Evolutionary conservation across 2,888 invertebrate genomes (phyloP).

Genomic region (Trichogramma dendrolimi): DNA sequence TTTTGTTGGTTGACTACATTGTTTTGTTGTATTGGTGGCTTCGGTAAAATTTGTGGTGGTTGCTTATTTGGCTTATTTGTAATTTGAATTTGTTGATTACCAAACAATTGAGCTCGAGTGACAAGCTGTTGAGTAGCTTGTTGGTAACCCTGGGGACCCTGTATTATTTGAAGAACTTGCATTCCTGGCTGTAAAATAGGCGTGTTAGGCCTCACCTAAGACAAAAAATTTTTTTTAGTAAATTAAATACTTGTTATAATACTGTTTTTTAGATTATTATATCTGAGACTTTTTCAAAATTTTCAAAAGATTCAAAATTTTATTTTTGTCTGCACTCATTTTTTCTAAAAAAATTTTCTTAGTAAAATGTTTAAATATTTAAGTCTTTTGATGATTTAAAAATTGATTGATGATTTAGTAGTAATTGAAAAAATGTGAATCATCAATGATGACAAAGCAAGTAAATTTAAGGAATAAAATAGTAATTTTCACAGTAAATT

Average conservation of each 20-base stretch:
- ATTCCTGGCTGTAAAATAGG: constrained; percentile 50
- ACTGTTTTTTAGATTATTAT: too few relatives aligned
- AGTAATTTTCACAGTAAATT: not conserved
- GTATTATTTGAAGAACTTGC: constrained; percentile 51
- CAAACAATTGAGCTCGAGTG: constrained; percentile 48
- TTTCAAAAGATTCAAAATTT: too few relatives aligned
- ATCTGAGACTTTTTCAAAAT: too few relatives aligned
- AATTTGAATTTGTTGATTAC: constrained; percentile 50
- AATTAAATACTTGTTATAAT: not conserved
- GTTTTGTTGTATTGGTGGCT: constrained; percentile 54
- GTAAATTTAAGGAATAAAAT: constrained; percentile 1
- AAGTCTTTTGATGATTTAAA: too few relatives aligned
- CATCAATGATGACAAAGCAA: not conserved
- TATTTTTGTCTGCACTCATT: too few relatives aligned
- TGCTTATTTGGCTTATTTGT: constrained; percentile 52
- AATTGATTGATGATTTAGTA: too few relatives aligned
- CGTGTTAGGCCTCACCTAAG: constrained; percentile 48
- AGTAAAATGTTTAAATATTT: too few relatives aligned
- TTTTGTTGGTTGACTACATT: constrained; percentile 44
- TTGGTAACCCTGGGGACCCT: constrained; percentile 48
- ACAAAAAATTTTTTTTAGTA: not conserved
- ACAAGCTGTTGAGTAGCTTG: constrained; percentile 47
- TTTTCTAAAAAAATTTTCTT: too few relatives aligned
- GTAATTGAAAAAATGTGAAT: too few relatives aligned
- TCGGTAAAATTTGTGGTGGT: constrained; percentile 62